Base-by-base conservation (phyloP, 1,140 invertebrate genomes). In the Trypoxylus dichotomus region DNA sequence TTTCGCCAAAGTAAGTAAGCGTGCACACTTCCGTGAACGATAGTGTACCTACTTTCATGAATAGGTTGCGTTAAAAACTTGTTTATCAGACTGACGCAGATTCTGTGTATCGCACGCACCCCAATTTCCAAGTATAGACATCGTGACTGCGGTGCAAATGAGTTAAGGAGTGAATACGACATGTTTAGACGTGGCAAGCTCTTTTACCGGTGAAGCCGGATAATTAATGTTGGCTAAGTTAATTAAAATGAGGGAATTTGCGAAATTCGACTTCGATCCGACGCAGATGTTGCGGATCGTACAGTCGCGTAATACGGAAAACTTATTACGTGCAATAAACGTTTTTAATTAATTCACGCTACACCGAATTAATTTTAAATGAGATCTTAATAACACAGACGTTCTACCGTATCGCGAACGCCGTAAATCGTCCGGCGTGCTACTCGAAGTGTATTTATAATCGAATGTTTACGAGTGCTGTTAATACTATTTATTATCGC, bases 171-270 rank as follows among this genome's bases (percentile, higher is more conserved):
- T 19, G 47, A 54, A 54, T 19, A 54, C 7, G 47, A 54, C 47
- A 54, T 54, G 19, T 54, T 54, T 54, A 13, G 19, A 54, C 19
- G 19, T 19, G 47, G 19, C 47, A n/a, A 54, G 15, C 13, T 54
- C 19, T 19, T n/a, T 54, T 54, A 54, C 15, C 47, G 47, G 47
- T n/a, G 7, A 24, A 68, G 15, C 21, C 24, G 24, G 60, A 24
- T 68, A 68, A 68, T 68, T 68, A 68, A 68, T 68, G 60, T 68
- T 24, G 19, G 60, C 60, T 15, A 10, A 68, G 60, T 29, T 68
- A 68, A 68, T 68, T 68, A 24, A 68, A 68, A 68, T 68, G 60
- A 11, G 27, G 19, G 60, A 68, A 68, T 68, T 68, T 68, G 21
- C 27, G 27, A 68, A 68, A 68, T 68, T 68, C 19, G 24, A 68